Evolutionary conservation across 2,888 invertebrate species (phyloP).

Genomic region (Lutraria lutraria): DNA sequence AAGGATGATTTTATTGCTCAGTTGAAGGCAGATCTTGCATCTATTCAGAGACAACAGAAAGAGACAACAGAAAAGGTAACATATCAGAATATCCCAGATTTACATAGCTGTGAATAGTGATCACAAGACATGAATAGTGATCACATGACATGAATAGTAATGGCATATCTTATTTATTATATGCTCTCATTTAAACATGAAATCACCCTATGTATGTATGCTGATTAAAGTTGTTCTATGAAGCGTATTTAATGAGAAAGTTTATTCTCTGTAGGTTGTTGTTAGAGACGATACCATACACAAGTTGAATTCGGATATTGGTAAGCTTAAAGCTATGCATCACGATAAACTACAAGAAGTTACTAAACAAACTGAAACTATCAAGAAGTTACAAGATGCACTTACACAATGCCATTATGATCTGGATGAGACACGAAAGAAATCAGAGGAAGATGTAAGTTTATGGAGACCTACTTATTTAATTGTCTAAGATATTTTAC

Average conservation of each 20-base stretch:
- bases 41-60: constrained; percentile 83
- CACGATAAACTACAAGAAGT: constrained; percentile 84
- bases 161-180: no score
- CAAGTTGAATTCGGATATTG: constrained; percentile 82
- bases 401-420: constrained; percentile 84
- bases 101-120: no score
- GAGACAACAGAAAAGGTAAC: constrained; percentile 83
- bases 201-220: no score
- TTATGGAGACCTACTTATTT: background rate
- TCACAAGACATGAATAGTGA: no score
- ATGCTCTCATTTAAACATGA: no score
- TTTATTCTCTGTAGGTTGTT: constrained; percentile 73
- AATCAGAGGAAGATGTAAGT: constrained; percentile 84
- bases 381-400: constrained; percentile 84
- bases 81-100: background rate
- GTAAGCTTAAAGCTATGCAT: constrained; percentile 81
- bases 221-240: no score
- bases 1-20: constrained; percentile 84
- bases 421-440: constrained; percentile 80
- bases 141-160: no score
- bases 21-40: constrained; percentile 81
- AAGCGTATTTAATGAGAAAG: no score
- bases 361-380: constrained; percentile 82
- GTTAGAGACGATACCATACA: constrained; percentile 84
- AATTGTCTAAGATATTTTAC: no score